These are phyloP conservation scores for Tinamus guttatus DNA, from an alignment of 2,113 vertebrate genomes.

Conservation along the genomic window DNA sequence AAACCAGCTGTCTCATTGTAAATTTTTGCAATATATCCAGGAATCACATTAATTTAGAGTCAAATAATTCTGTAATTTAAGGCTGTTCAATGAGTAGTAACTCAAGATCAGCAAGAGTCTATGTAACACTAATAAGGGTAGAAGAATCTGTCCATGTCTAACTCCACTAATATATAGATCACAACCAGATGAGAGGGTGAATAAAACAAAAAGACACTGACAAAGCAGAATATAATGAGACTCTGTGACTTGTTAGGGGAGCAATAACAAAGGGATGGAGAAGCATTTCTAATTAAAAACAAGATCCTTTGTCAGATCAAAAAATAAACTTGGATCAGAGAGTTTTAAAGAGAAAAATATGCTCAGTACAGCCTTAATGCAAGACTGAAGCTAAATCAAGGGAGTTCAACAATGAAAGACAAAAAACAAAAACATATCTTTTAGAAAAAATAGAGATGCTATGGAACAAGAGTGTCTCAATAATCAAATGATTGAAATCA, in stretches of 20 bases:
- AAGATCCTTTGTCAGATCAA: slow-evolving; percentile 17
- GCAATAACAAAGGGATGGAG: slow-evolving; percentile 1
- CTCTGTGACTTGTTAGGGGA: not conserved
- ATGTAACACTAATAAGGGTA: not conserved
- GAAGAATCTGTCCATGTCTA: not conserved
- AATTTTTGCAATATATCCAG: not conserved
- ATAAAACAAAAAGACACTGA: slow-evolving; percentile 6
- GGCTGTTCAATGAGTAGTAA: not conserved
- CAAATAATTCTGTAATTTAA: not conserved
- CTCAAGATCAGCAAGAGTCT: not conserved
- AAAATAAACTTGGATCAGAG: not conserved
- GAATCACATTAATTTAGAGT: not conserved
- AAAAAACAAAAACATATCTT: not conserved
- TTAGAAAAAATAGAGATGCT: slow-evolving; percentile 6
- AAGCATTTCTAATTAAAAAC: slow-evolving; percentile 11
- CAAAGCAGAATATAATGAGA: slow-evolving; percentile 26
- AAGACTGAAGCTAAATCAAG: not conserved
- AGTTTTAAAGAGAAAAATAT: slow-evolving; percentile 25
- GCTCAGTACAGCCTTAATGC: slow-evolving; percentile 9
- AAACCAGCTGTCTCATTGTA: not conserved
- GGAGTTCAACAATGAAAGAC: slow-evolving; percentile 4
- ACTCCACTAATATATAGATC: not conserved
- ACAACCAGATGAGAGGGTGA: not conserved
- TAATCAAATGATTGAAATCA: slow-evolving; percentile 42
- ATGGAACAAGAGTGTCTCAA: slow-evolving; percentile 50